phyloP scores from a whole-genome alignment of 2,888 invertebrate species.

The Aspidiotus destructor region DNA sequence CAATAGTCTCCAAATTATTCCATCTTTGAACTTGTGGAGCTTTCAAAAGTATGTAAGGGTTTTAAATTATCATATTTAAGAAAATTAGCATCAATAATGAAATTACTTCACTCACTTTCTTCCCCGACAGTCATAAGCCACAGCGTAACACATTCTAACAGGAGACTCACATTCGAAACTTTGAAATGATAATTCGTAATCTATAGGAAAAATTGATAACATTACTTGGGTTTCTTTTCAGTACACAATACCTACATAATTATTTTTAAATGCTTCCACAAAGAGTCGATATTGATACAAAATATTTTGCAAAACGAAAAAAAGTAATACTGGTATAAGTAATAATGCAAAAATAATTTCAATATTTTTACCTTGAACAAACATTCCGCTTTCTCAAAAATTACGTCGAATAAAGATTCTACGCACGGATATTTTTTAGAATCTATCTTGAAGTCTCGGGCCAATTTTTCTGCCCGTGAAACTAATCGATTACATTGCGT shows the following conservation, averaged over 20 bases:
- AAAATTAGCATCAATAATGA: too few relatives aligned
- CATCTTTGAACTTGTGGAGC: too few relatives aligned
- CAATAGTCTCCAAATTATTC: too few relatives aligned
- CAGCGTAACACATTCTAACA: conserved; percentile 10
- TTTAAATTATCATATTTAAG: too few relatives aligned
- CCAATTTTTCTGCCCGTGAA: conserved; percentile 27
- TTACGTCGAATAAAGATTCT: conserved; percentile 14
- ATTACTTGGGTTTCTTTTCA: too few relatives aligned
- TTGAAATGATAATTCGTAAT: conserved; percentile 10
- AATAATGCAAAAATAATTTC: too few relatives aligned
- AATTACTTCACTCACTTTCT: conserved; percentile 6
- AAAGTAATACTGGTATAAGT: conserved; percentile 7
- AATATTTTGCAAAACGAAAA: background rate
- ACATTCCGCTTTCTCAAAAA: conserved; percentile 17
- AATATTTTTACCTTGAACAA: conserved; percentile 10
- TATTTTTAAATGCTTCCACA: too few relatives aligned
- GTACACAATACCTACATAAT: too few relatives aligned
- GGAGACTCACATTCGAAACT: conserved; percentile 13
- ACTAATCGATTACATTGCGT: conserved; percentile 1
- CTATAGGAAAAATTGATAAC: conserved; percentile 6
- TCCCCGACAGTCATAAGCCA: conserved; percentile 6
- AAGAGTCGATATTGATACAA: too few relatives aligned
- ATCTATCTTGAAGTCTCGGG: conserved; percentile 26
- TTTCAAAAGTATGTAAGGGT: too few relatives aligned
- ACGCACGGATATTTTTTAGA: conserved; percentile 13